A percentile compares a stretch with the other conserved stretches of the same genome.
Evolutionary conservation across 2,888 invertebrate genomes (phyloP).

Genomic region (Cremastinae sp.): DNA sequence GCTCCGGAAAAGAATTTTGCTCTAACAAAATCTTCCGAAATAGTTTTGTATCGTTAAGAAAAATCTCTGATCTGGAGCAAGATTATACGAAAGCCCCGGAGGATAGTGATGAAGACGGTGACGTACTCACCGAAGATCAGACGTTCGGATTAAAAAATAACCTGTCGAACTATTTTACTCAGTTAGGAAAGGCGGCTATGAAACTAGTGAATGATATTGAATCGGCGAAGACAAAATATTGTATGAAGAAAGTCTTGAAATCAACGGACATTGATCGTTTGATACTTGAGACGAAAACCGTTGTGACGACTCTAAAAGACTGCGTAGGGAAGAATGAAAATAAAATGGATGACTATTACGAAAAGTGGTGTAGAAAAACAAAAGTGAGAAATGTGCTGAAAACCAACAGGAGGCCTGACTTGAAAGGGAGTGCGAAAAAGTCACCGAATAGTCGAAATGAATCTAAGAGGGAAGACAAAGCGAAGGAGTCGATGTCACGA

Average conservation of each 20-base stretch:
- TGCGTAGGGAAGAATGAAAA: conserved; percentile 56
- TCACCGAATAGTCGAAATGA: conserved; percentile 11
- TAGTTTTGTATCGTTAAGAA: conserved; percentile 41
- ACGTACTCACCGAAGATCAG: conserved; percentile 48
- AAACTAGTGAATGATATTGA: conserved; percentile 57
- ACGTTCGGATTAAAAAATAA: conserved; percentile 46
- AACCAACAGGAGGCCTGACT: not conserved
- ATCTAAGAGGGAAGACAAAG: conserved; percentile 35
- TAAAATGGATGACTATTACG: conserved; percentile 62
- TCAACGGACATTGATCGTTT: conserved; percentile 57
- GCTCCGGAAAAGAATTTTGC: conserved; percentile 70
- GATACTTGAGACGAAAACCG: conserved; percentile 58
- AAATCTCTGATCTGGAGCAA: conserved; percentile 40
- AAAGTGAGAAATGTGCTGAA: conserved; percentile 41
- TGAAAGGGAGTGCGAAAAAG: conserved; percentile 16
- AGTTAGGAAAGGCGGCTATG: conserved; percentile 46
- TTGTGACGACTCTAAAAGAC: conserved; percentile 54
- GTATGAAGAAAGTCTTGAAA: conserved; percentile 55
- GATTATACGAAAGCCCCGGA: conserved; percentile 44
- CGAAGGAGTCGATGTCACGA: not conserved
- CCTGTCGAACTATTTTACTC: conserved; percentile 39
- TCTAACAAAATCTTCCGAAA: conserved; percentile 45
- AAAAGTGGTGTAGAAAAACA: conserved; percentile 63
- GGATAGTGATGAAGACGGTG: conserved; percentile 11
- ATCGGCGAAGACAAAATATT: conserved; percentile 56